Percentiles rank a stretch among this genome's conserved stretches.
Evolutionary conservation across 2,797 vertebrate genomes (phyloP).

Genomic region (Saxicola maurus): DNA sequence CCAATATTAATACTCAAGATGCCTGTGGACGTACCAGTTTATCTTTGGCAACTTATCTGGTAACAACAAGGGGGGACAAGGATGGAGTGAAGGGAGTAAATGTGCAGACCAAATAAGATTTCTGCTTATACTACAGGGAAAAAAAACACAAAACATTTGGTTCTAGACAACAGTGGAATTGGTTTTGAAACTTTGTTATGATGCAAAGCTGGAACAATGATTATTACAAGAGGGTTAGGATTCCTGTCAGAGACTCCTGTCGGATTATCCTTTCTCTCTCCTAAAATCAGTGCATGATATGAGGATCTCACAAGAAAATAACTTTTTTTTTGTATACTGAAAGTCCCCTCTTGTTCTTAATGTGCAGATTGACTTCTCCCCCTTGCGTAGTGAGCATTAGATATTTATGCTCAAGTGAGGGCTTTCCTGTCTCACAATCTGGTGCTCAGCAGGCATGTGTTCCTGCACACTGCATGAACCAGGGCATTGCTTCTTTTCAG

Average conservation of each 20-base stretch:
- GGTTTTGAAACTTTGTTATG: background rate
- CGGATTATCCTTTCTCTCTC: background rate
- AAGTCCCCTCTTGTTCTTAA: background rate
- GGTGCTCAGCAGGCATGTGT: background rate
- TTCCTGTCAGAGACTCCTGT: background rate
- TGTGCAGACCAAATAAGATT: background rate
- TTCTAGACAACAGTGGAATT: background rate
- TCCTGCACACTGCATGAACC: background rate
- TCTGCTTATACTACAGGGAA: background rate
- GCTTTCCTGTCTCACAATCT: background rate
- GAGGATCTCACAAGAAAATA: background rate
- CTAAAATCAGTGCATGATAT: background rate
- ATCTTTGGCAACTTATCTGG: constrained; percentile 86
- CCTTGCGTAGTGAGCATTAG: background rate
- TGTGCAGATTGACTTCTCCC: background rate
- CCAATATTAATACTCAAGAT: constrained; percentile 86
- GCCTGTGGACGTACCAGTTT: constrained; percentile 83
- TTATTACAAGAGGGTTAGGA: background rate
- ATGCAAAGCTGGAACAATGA: background rate
- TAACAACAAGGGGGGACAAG: constrained; percentile 35
- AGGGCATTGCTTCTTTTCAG: background rate
- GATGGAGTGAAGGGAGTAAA: background rate
- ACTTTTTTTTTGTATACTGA: background rate
- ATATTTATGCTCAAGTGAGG: background rate
- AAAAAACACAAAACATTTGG: background rate